Evolutionary conservation across 2,797 vertebrate species (phyloP).

Genomic region (Hafferia zeledoni): DNA sequence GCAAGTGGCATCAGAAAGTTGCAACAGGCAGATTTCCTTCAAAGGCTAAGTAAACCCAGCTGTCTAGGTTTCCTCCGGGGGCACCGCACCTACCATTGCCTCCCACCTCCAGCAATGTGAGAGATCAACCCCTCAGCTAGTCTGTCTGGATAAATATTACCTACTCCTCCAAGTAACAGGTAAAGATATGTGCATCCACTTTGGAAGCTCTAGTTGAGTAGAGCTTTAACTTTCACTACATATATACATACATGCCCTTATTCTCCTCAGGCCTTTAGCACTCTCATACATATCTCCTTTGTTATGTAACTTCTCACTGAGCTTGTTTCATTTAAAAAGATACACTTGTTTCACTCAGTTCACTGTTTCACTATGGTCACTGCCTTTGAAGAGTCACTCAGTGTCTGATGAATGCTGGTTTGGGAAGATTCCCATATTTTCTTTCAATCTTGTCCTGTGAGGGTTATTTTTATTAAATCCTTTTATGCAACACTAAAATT

Average conservation of each 20-base stretch:
- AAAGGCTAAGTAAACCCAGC: neutral
- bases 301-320: neutral
- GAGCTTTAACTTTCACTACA: neutral
- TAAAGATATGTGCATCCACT: neutral
- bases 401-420: neutral
- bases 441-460: neutral
- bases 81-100: neutral
- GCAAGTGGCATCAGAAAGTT: fast-evolving
- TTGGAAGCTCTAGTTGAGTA: neutral
- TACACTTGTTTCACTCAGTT: neutral
- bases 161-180: neutral
- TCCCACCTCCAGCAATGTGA: neutral
- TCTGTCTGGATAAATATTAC: neutral
- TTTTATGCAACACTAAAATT: neutral
- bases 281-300: neutral
- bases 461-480: neutral
- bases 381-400: neutral
- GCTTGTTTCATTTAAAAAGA: neutral
- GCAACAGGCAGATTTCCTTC: neutral
- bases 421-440: neutral
- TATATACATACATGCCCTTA: neutral
- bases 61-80: neutral
- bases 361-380: neutral
- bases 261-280: neutral
- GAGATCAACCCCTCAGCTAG: fast-evolving